A percentile compares a stretch with the other conserved stretches of the same genome.
phyloP scores from a whole-genome alignment of 2,113 vertebrate species.

The Otocyon megalotis region DNA sequence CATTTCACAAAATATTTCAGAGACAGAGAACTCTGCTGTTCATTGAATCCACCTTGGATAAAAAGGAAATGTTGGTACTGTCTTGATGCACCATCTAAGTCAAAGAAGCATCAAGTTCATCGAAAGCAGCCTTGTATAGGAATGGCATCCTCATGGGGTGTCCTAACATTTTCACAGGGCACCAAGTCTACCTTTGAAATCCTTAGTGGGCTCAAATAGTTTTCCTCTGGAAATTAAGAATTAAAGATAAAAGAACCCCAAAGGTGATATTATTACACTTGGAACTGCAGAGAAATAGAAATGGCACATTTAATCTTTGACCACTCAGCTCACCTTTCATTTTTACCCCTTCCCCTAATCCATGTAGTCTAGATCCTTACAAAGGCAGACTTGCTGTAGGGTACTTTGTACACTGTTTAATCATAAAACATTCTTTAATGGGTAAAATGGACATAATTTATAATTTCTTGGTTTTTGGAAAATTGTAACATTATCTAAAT shows the following conservation, averaged over 20 bases:
- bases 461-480: background rate
- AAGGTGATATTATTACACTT: background rate
- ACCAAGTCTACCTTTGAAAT: background rate
- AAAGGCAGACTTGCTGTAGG: background rate
- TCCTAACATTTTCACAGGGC: background rate
- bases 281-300: background rate
- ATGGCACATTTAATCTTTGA: background rate
- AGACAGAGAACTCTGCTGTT: background rate
- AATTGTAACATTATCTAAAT: background rate
- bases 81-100: background rate
- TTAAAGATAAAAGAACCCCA: background rate
- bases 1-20: background rate
- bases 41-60: background rate
- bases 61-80: background rate
- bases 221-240: background rate
- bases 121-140: background rate
- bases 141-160: background rate
- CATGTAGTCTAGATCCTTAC: background rate
- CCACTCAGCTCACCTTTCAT: background rate
- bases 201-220: rapidly evolving
- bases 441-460: background rate
- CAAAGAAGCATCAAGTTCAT: background rate
- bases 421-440: background rate
- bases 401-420: background rate
- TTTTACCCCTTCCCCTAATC: background rate